These are phyloP conservation scores for Oplegnathus fasciatus DNA, from an alignment of 2,113 vertebrate genomes.

Conservation along the genomic window DNA sequence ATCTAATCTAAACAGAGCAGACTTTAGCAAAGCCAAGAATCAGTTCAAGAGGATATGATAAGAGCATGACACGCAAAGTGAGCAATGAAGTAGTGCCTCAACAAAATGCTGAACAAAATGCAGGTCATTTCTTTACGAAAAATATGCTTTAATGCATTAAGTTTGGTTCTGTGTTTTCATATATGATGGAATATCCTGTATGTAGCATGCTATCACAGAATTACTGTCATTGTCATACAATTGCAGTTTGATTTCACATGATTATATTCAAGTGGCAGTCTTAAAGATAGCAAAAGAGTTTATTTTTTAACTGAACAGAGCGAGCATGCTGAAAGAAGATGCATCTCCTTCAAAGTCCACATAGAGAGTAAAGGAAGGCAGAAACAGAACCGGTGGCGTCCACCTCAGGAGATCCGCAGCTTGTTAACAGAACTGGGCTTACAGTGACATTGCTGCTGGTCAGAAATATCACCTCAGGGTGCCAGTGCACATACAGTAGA, in stretches of 20 bases:
- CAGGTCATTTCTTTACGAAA: neutral
- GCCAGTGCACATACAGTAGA: conserved; percentile 44
- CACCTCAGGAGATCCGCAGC: conserved; percentile 66
- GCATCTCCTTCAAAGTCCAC: conserved; percentile 64
- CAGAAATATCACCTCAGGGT: conserved; percentile 50
- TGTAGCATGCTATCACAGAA: conserved; percentile 3
- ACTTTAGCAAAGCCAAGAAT: conserved; percentile 30
- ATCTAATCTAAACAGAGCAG: conserved; percentile 28
- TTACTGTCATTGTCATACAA: conserved; percentile 20
- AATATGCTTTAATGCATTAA: neutral
- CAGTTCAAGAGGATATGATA: conserved; percentile 25
- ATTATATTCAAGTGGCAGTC: conserved; percentile 10
- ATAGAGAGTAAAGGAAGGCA: conserved; percentile 49
- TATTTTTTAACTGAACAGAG: conserved; percentile 47
- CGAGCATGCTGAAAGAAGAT: conserved; percentile 69
- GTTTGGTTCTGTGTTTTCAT: conserved; percentile 9
- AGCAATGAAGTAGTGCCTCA: conserved; percentile 12
- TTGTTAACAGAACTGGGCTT: conserved; percentile 63
- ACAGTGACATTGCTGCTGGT: conserved; percentile 39
- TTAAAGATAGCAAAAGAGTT: conserved; percentile 35
- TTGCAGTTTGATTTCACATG: conserved; percentile 18
- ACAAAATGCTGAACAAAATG: conserved; percentile 24
- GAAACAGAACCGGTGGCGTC: conserved; percentile 64
- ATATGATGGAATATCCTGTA: neutral
- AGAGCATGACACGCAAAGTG: conserved; percentile 36